Evolutionary conservation across 2,888 invertebrate species (phyloP).

Genomic region (Amphipyra tragopoginis): DNA sequence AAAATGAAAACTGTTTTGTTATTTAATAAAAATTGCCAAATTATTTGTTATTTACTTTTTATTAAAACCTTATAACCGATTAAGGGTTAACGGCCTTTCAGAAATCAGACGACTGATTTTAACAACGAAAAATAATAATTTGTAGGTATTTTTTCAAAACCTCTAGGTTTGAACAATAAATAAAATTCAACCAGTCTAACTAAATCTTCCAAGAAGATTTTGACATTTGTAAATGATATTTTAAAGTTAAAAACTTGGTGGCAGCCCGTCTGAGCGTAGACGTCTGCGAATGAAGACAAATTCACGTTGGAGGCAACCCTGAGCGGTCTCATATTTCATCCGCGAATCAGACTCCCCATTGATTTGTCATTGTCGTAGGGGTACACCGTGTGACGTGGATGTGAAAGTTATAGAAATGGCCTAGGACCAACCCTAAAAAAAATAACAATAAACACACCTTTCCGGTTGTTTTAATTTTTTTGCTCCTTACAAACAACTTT

Average conservation of each 20-base stretch:
- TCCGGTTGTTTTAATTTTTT: too few relatives aligned
- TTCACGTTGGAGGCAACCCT: slow-evolving; percentile 43
- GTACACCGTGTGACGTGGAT: slow-evolving; percentile 15
- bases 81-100: too few relatives aligned
- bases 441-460: too few relatives aligned
- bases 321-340: slow-evolving; percentile 57
- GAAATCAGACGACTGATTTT: too few relatives aligned
- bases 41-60: too few relatives aligned
- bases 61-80: too few relatives aligned
- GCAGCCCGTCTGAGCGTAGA: slow-evolving; percentile 24
- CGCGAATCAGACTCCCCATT: slow-evolving; percentile 55
- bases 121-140: too few relatives aligned
- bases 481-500: too few relatives aligned
- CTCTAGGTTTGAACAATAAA: neutral
- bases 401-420: slow-evolving; percentile 6
- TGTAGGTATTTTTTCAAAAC: too few relatives aligned
- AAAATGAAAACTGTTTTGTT: too few relatives aligned
- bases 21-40: too few relatives aligned
- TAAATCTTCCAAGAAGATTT: slow-evolving; percentile 4
- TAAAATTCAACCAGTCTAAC: neutral
- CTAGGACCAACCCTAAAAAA: neutral
- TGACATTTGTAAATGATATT: slow-evolving; percentile 48
- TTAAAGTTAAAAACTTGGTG: slow-evolving; percentile 50
- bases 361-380: slow-evolving; percentile 60
- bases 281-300: slow-evolving; percentile 53